Evolutionary conservation across 1,140 invertebrate species (phyloP), one percentile per base, ranked within the genome.

Genomic region (Triops longicaudatus): DNA sequence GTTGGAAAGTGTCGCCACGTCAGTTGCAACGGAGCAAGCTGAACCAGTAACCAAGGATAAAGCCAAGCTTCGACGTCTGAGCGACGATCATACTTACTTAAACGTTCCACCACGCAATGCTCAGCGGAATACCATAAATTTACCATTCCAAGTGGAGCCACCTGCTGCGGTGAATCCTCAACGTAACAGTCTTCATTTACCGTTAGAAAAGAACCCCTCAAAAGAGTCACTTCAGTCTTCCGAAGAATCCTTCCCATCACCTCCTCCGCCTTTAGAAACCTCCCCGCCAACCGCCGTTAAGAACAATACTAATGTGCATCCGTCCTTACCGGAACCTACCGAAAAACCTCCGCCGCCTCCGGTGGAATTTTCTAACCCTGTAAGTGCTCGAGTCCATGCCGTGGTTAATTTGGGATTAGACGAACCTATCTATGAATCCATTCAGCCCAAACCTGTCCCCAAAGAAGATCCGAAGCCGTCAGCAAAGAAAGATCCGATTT

Each of bases 391-490:
- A 63, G 50, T 44, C 10, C 74, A 41, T 27, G 81, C 10, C 84
- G 84, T 81, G 83, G 84, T 76, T 26, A 75, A 71, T 71, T 22
- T 63, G 31, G 26, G 22, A n/a, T 27, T 44, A 41, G 82, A 86
- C 37, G 93, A 95, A 82, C 93, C 92, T 0, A 95, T 95, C 80
- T 95, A 95, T 82, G 93, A 95, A 82, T 89, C 91, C 0, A 91
- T 95, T 17, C 86, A 92, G 77, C 91, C 91, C 1, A 85, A 63
- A 22, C 50, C 50, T 63, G 14, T 63, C 3, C 50, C 50, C 3
- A 63, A 63, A 63, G 50, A 63, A 91, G 22, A 89, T 90, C 41
- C 76, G 7, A 75, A 28, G 74, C 41, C 14, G 26, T 9, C 26
- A 11, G 42, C 44, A 44, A 75, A 43, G 74, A 75, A 75, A 50